Evolutionary conservation across 1,140 invertebrate genomes (phyloP), one percentile per base, ranked within the genome.

Genomic region (Saxidomus purpurata): DNA sequence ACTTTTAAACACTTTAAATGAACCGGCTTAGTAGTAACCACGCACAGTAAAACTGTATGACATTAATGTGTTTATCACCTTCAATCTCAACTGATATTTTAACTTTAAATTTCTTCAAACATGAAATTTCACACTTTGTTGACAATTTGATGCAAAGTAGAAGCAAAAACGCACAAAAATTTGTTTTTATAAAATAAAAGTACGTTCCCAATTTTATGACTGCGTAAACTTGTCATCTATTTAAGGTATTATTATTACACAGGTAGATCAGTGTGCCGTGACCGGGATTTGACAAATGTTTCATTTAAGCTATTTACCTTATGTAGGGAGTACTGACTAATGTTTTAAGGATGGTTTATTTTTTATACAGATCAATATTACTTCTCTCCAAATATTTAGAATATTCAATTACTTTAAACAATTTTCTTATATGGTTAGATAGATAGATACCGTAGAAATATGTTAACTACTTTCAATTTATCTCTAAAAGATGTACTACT

Each of bases 241-340:
- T 63, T 63, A 63, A 63, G 19, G n/a, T 63, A 63, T 25, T 63
- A 63, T 15, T 43, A 43, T 43, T 63, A 63, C 59, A 63, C 59
- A 63, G 59, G 59, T 63, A 63, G 25, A 28, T 25, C n/a, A 63
- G 22, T 28, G 59, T 63, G n/a, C n/a, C 59, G 59, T 63, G 59
- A 63, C 59, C 59, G 59, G n/a, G 19, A 63, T 28, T 63, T 63
- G 43, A 63, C 59, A 63, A 63, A 63, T 63, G 59, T 63, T 63
- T 63, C 28, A 63, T 3, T 63, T 28, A 55, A 55, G n/a, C 52
- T 63, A 63, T 63, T 55, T 55, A 11, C 8, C 52, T 55, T 3
- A 11, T 63, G 25, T 43, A 15, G 4, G 17, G 28, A n/a, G n/a
- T 28, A 28, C 59, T 63, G 59, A 63, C 59, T 63, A 63, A 63